These are phyloP conservation scores for Exaiptasia diaphana DNA, from an alignment of 64 coral and sea anemone genomes.

Conservation along the genomic window DNA sequence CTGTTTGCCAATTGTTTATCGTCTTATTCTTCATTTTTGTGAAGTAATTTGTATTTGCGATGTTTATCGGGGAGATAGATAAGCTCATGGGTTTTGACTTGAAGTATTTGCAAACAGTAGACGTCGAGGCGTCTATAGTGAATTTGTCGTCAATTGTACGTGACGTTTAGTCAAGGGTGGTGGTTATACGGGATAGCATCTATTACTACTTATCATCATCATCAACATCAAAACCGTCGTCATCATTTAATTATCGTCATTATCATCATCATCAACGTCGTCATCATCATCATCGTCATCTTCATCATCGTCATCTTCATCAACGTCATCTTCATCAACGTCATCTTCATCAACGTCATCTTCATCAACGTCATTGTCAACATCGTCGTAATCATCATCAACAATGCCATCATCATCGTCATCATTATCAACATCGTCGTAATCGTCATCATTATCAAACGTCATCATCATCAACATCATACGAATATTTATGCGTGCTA, in stretches of 20 bases:
- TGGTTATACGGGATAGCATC: too few species aligned
- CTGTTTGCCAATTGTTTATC: too few species aligned
- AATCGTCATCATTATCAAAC: not conserved
- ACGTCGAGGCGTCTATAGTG: too few species aligned
- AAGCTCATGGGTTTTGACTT: too few species aligned
- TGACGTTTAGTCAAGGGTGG: too few species aligned
- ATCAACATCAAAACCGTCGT: not conserved
- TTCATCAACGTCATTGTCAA: not conserved
- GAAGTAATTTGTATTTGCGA: too few species aligned
- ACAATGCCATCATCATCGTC: not conserved
- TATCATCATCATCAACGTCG: not conserved
- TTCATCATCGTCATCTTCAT: not conserved
- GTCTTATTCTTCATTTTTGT: too few species aligned
- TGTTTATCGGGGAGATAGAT: too few species aligned
- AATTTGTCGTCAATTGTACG: too few species aligned
- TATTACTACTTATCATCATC: conserved; percentile 44
- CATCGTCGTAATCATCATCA: conserved; percentile 23
- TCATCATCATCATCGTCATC: not conserved
- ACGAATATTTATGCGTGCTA: too few species aligned
- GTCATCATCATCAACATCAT: not conserved
- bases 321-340: not conserved
- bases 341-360: conserved; percentile 22
- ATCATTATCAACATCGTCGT: not conserved
- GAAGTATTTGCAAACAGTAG: too few species aligned
- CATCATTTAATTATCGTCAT: conserved; percentile 4